Evolutionary conservation across 2,113 vertebrate genomes (phyloP).

Genomic region (Probosciger aterrimus): DNA sequence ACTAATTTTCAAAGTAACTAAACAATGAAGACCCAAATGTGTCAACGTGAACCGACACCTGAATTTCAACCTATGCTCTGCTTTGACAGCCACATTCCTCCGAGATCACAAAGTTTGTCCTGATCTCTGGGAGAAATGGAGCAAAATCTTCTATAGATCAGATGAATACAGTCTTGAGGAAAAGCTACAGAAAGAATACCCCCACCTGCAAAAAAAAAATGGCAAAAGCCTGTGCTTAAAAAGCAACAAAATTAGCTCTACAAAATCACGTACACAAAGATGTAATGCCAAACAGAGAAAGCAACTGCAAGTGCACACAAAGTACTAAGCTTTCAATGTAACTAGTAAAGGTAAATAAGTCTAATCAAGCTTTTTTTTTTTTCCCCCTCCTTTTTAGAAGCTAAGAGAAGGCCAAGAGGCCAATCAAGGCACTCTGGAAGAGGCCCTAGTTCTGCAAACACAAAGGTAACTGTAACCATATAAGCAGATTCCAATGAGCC

Average conservation of each 20-base stretch:
- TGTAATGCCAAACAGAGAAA: neutral
- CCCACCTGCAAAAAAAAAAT: neutral
- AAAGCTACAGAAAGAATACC: neutral
- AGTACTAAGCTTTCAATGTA: neutral
- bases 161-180: neutral
- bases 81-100: conserved; percentile 17
- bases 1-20: conserved; percentile 23
- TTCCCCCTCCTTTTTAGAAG: neutral
- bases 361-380: neutral
- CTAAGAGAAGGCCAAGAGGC: neutral
- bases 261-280: neutral
- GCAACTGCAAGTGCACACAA: neutral
- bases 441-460: neutral
- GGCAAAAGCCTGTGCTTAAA: neutral
- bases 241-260: neutral
- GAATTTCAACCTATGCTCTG: neutral
- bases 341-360: neutral
- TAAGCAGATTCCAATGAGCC: neutral
- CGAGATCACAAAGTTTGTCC: neutral
- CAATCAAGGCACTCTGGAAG: neutral
- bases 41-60: neutral
- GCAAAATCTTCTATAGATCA: neutral
- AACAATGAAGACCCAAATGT: neutral
- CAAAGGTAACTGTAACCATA: neutral
- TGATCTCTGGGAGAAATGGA: neutral